Evolutionary conservation across 2,888 invertebrate genomes (phyloP), one percentile per base, ranked within the genome.

Genomic region (Parnassius apollo): DNA sequence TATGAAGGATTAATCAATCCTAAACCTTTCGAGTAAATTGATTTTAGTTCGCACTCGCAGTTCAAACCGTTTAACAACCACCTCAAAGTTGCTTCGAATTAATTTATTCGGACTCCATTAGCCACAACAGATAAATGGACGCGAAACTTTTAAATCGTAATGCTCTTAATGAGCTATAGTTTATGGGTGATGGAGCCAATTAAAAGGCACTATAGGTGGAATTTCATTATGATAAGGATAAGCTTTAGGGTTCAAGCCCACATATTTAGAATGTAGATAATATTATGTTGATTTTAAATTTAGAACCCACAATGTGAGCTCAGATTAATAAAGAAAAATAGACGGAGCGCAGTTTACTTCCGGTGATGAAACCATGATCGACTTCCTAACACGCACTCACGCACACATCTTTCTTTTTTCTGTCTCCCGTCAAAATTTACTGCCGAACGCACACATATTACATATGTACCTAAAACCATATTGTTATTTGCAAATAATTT

Each of bases 71-170:
- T 35, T 7, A 35, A 35, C 3, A 1, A 35, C 7, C 35, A 7
- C 35, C 35, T 35, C 35, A 35, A 35, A 7, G 35, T 67, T 7
- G 13, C 49, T n/a, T 13, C 49, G 57, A 57, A 58, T 58, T 62
- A 69, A 68, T 69, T 66, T 69, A 68, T 69, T 71, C 62, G 45
- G 51, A 61, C 55, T 69, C 69, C 69, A 71, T 71, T 76, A 74
- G 69, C 64, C 57, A 64, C 68, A 13, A 13, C 4, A 9, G 11
- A 53, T 25, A 53, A 35, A 71, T 69, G 73, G 68, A 72, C 59
- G 65, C 68, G 61, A 64, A 64, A 51, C 18, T 55, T 59, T 44
- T 44, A 51, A 64, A 59, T 63, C 51, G 51, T 64, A 65, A 51
- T 50, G 56, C 2, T 12, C 35, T 42, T 57, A 62, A 57, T 54